These are phyloP conservation scores for Pleuronectes platessa DNA, from an alignment of 2,113 vertebrate species.

Conservation along the genomic window DNA sequence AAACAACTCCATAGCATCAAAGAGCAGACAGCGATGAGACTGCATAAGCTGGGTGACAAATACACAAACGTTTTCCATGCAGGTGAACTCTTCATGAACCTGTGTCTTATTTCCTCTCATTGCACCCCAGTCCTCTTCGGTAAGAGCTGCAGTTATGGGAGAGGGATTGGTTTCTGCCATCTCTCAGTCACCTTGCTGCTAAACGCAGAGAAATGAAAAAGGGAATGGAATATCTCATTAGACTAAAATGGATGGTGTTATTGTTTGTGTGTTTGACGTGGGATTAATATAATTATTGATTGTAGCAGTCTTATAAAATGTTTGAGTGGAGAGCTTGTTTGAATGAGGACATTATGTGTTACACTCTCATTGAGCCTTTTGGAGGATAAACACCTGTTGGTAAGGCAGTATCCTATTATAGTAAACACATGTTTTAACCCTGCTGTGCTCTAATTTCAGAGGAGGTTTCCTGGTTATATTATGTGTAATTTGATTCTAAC, in stretches of 20 bases:
- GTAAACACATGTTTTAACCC: neutral
- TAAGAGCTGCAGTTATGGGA: neutral
- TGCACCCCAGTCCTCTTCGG: neutral
- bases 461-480: neutral
- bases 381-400: neutral
- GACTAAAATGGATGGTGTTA: too few species aligned
- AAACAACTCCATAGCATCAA: neutral
- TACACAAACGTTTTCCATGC: slow-evolving; percentile 9
- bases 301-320: too few species aligned
- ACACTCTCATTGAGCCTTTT: neutral
- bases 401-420: neutral
- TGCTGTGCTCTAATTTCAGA: neutral
- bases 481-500: neutral
- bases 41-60: slow-evolving; percentile 7
- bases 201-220: neutral
- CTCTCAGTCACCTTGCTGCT: neutral
- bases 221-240: neutral
- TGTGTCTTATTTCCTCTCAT: slow-evolving; percentile 43
- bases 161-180: slow-evolving; percentile 12
- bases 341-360: neutral
- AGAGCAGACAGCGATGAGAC: neutral
- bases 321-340: neutral
- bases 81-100: slow-evolving; percentile 50
- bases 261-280: too few species aligned
- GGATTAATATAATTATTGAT: too few species aligned